Conservation (phyloP, 1,140 invertebrate species). For the Chymomyza costata region DNA sequence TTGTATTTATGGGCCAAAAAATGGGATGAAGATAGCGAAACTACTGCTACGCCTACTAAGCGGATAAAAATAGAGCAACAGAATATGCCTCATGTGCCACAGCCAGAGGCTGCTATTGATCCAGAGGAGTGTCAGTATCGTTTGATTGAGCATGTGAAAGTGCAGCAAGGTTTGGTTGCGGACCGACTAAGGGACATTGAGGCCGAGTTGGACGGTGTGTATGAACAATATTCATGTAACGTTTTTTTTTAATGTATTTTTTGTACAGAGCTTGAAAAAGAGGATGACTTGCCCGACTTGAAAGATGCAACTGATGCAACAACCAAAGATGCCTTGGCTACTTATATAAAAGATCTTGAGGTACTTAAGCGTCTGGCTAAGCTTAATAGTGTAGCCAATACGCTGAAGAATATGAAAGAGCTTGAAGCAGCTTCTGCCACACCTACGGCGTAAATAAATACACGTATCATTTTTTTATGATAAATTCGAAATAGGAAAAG, state of each 20-base stretch:
- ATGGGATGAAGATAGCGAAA: constrained; percentile 79
- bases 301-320: constrained; percentile 41
- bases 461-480: too few relatives aligned
- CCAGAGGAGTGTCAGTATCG: constrained; percentile 85
- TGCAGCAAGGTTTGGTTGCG: constrained; percentile 84
- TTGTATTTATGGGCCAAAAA: constrained; percentile 90
- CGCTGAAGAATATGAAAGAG: constrained; percentile 38
- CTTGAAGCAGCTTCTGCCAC: too few relatives aligned
- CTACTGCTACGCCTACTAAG: constrained; percentile 35
- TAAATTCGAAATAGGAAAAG: too few relatives aligned
- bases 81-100: constrained; percentile 77
- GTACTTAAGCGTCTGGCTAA: constrained; percentile 58
- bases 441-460: too few relatives aligned
- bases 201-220: constrained; percentile 83
- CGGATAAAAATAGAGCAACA: constrained; percentile 42
- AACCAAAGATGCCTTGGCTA: constrained; percentile 60
- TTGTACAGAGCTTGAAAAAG: constrained; percentile 50
- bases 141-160: constrained; percentile 85
- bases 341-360: constrained; percentile 64
- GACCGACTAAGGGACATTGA: constrained; percentile 84
- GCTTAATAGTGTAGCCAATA: constrained; percentile 56
- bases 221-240: background rate
- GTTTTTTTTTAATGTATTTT: too few relatives aligned
- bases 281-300: constrained; percentile 53
- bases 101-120: constrained; percentile 88